Evolutionary conservation across 2,113 vertebrate species (phyloP).

Genomic region (Pterocles orientalis): DNA sequence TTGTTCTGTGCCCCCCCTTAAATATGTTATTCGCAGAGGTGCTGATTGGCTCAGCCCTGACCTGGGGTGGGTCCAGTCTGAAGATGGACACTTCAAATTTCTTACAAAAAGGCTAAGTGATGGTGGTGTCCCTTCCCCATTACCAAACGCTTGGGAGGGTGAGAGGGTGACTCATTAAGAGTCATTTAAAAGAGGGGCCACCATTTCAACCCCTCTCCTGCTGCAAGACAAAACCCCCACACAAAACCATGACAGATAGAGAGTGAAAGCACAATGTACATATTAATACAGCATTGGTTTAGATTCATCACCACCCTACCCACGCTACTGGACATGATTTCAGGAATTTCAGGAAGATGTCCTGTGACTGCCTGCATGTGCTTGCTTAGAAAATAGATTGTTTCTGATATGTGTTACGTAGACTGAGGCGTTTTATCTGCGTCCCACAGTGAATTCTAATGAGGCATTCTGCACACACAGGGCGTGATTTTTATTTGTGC

Average conservation of each 20-base stretch:
- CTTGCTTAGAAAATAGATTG: not conserved
- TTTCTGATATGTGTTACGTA: slow-evolving; percentile 26
- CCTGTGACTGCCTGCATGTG: not conserved
- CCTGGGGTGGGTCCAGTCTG: too few species aligned
- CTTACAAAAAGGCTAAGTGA: too few species aligned
- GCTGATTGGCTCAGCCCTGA: too few species aligned
- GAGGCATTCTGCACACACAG: slow-evolving; percentile 27
- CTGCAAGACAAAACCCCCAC: too few species aligned
- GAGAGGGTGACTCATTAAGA: too few species aligned
- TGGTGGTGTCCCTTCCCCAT: too few species aligned
- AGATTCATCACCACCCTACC: not conserved
- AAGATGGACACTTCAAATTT: too few species aligned
- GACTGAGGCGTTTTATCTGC: slow-evolving; percentile 29
- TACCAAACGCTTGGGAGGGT: too few species aligned
- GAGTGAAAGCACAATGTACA: not conserved
- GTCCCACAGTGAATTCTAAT: slow-evolving; percentile 48
- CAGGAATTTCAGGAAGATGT: not conserved
- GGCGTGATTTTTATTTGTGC: slow-evolving; percentile 64
- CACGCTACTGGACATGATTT: not conserved
- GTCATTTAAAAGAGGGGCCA: too few species aligned
- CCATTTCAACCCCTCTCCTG: too few species aligned
- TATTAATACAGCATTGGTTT: not conserved
- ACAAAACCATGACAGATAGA: not conserved
- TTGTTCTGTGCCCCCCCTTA: too few species aligned
- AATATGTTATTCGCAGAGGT: too few species aligned